phyloP scores from a whole-genome alignment of 2,797 vertebrate genomes.

The Sternotherus odoratus region DNA sequence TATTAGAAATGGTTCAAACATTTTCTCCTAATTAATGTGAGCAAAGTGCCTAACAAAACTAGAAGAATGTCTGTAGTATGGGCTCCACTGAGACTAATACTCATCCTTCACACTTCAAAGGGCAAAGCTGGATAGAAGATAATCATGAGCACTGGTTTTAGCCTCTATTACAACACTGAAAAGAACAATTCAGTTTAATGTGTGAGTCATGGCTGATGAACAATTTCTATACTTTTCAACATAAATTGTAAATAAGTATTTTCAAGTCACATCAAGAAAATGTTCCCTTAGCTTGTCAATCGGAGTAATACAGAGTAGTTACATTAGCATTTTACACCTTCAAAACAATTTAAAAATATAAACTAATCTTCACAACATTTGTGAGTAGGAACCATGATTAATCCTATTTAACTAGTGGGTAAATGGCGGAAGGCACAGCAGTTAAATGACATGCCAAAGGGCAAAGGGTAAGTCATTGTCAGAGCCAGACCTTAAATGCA shows the following conservation, averaged over 20 bases:
- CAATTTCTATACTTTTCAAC: conserved; percentile 4
- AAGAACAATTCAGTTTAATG: conserved; percentile 33
- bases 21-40: conserved; percentile 72
- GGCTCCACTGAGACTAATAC: conserved; percentile 62
- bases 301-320: background rate
- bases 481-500: background rate
- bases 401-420: background rate
- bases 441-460: conserved; percentile 15
- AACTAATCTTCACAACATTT: background rate
- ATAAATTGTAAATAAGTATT: conserved; percentile 58
- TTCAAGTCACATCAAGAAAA: conserved; percentile 8
- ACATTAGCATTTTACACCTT: background rate
- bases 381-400: background rate
- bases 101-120: conserved; percentile 66
- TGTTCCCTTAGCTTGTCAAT: conserved; percentile 24
- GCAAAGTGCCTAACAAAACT: conserved; percentile 67
- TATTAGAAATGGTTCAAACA: conserved; percentile 75
- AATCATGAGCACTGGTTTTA: conserved; percentile 41
- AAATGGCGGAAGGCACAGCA: background rate
- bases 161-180: conserved; percentile 30
- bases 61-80: conserved; percentile 59
- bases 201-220: background rate
- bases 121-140: conserved; percentile 48
- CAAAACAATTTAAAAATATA: background rate
- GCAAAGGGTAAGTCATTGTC: background rate